These are phyloP conservation scores for Probosciger aterrimus DNA, from an alignment of 2,113 vertebrate species.

Conservation along the genomic window DNA sequence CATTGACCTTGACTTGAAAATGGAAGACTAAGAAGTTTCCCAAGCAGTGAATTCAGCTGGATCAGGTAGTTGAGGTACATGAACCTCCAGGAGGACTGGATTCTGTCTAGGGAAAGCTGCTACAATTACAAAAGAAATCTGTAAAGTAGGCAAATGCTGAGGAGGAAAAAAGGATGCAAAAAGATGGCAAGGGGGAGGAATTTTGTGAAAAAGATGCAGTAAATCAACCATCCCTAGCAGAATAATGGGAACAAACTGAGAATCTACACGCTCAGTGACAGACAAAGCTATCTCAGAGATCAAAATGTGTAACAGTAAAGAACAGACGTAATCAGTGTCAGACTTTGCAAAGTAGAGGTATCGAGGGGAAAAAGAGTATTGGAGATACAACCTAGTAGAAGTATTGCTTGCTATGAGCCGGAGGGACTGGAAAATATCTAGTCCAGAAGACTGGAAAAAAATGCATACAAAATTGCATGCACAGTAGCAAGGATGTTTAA, in stretches of 20 bases:
- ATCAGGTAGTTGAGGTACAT: background rate
- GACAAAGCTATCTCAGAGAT: background rate
- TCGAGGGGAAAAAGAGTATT: background rate
- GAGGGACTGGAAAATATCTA: background rate
- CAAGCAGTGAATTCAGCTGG: background rate
- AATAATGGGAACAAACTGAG: background rate
- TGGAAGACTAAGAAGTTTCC: background rate
- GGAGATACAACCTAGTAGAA: background rate
- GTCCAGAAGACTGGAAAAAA: background rate
- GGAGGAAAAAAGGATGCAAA: background rate
- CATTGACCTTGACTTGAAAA: background rate
- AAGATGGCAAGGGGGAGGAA: background rate
- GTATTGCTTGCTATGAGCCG: background rate
- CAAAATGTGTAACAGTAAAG: background rate
- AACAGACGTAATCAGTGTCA: background rate
- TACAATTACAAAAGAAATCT: background rate
- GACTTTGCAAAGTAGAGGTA: background rate
- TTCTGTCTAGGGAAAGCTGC: background rate
- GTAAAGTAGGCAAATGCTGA: background rate
- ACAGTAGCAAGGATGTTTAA: slow-evolving; percentile 14
- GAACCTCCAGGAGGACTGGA: background rate
- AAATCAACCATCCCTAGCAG: background rate
- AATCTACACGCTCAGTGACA: background rate
- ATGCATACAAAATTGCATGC: background rate
- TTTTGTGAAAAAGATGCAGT: background rate